Evolutionary conservation across 2,797 vertebrate genomes (phyloP).

Genomic region (Smutsia temminckii): DNA sequence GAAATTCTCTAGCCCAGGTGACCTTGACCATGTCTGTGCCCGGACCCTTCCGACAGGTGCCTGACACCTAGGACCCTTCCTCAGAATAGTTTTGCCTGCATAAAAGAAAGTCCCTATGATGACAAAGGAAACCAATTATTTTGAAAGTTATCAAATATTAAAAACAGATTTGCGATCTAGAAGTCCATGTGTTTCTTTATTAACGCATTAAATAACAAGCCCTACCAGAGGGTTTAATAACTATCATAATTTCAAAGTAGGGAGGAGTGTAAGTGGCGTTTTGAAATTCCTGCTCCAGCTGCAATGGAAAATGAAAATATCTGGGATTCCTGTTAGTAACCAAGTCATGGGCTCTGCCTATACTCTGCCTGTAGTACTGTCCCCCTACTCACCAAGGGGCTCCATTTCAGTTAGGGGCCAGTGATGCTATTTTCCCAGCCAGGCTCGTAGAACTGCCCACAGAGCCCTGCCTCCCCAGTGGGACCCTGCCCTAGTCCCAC

Average conservation of each 20-base stretch:
- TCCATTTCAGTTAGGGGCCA: rapidly evolving
- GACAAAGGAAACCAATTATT: slow-evolving; percentile 47
- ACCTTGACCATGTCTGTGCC: not conserved
- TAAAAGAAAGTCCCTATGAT: not conserved
- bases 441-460: too few relatives aligned
- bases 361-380: rapidly evolving
- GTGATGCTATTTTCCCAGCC: not conserved
- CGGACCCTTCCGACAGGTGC: not conserved
- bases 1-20: not conserved
- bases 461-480: rapidly evolving
- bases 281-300: not conserved
- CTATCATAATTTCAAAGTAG: not conserved
- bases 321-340: not conserved
- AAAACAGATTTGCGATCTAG: slow-evolving; percentile 61
- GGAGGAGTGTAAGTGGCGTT: rapidly evolving
- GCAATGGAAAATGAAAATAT: rapidly evolving
- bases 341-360: not conserved
- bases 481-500: not conserved
- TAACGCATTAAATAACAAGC: slow-evolving; percentile 68
- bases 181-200: slow-evolving; percentile 52
- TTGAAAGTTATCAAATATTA: slow-evolving; percentile 74
- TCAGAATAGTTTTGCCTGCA: not conserved
- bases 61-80: not conserved
- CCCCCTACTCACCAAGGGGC: rapidly evolving
- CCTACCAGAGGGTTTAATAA: slow-evolving; percentile 21